Conservation (phyloP, 2,113 vertebrate species). For the Cyprinodon tularosa region DNA sequence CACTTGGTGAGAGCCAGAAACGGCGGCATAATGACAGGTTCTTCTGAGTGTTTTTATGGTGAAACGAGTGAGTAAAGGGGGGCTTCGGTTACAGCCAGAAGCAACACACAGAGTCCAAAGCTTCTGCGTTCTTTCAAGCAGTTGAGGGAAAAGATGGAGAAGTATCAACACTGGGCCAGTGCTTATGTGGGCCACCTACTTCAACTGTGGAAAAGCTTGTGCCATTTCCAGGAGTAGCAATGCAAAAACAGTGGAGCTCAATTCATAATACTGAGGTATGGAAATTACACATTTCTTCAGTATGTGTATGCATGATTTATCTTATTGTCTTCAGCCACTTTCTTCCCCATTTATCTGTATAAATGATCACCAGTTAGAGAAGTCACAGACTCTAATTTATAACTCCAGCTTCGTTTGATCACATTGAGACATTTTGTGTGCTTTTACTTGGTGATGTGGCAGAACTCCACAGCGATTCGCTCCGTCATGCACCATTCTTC, state of each 20-base stretch:
- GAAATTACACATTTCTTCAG: constrained; percentile 13
- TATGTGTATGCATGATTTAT: background rate
- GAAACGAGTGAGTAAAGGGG: background rate
- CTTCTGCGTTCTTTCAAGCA: constrained; percentile 10
- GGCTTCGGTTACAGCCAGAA: constrained; percentile 1
- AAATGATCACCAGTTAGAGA: background rate
- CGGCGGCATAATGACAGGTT: background rate
- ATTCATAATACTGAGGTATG: constrained; percentile 8
- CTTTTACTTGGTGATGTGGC: constrained; percentile 91
- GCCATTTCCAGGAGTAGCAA: constrained; percentile 22
- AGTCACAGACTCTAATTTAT: background rate
- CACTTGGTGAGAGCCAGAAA: background rate
- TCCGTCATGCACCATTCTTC: constrained; percentile 96
- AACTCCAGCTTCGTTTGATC: background rate
- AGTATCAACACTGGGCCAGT: constrained; percentile 40
- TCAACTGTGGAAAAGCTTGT: constrained; percentile 28
- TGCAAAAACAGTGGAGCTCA: constrained; percentile 14
- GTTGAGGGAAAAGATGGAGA: constrained; percentile 17
- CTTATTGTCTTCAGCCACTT: background rate
- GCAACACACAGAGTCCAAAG: constrained; percentile 14
- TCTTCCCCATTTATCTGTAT: background rate
- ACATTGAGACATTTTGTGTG: background rate
- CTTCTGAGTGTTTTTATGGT: background rate
- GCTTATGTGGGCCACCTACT: constrained; percentile 45
- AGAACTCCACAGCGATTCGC: constrained; percentile 96